These are phyloP conservation scores for Sitta europaea DNA, from an alignment of 2,113 vertebrate species.

Conservation along the genomic window DNA sequence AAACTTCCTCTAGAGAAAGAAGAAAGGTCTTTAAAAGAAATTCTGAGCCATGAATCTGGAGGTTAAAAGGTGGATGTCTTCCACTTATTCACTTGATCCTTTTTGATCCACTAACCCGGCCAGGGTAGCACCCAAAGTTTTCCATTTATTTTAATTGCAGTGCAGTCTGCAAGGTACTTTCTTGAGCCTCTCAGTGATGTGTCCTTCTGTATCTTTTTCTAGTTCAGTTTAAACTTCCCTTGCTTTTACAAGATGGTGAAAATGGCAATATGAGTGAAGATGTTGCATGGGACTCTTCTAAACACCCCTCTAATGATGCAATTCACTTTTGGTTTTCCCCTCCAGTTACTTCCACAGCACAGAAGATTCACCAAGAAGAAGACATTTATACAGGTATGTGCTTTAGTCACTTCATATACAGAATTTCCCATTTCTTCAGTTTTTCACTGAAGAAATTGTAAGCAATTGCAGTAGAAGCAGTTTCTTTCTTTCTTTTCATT, in stretches of 20 bases:
- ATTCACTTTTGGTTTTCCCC: not conserved
- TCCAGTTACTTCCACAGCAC: constrained; percentile 94
- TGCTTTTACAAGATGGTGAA: not conserved
- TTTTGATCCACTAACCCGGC: not conserved
- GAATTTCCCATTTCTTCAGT: not conserved
- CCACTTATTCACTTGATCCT: not conserved
- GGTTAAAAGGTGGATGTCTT: not conserved
- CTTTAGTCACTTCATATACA: not conserved
- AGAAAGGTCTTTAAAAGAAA: not conserved
- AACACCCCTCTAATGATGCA: not conserved
- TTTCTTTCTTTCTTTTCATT: not conserved
- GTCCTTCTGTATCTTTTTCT: not conserved
- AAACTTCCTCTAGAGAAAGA: not conserved
- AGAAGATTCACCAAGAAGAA: constrained; percentile 84
- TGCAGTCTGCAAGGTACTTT: rapidly evolving
- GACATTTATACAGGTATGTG: constrained; percentile 92
- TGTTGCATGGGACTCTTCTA: not conserved
- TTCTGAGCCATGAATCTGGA: not conserved
- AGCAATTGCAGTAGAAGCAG: not conserved
- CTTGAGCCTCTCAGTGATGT: not conserved
- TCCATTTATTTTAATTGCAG: not conserved
- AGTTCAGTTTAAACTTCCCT: not conserved
- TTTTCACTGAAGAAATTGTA: rapidly evolving
- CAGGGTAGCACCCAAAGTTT: not conserved
- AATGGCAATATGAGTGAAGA: not conserved